Evolutionary conservation across 2,797 vertebrate species (phyloP).

Genomic region (Epinephelus awoara): DNA sequence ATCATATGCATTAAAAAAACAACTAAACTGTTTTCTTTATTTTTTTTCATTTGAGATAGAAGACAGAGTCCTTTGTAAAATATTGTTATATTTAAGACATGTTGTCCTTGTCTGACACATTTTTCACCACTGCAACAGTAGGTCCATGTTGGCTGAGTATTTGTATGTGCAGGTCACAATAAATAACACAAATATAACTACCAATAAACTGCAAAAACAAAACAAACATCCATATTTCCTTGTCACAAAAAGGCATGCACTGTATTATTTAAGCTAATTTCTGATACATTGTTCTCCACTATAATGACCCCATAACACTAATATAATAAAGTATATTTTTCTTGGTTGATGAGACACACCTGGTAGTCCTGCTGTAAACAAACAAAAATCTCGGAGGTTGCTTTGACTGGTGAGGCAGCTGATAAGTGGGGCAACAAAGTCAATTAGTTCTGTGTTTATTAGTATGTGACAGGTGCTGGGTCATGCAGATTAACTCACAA

Average conservation of each 20-base stretch:
- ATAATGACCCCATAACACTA: slow-evolving; percentile 48
- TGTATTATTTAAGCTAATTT: slow-evolving; percentile 19
- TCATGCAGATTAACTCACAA: slow-evolving; percentile 89
- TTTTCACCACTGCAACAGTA: neutral
- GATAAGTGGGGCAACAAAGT: slow-evolving; percentile 83
- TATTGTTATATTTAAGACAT: neutral
- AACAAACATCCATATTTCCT: neutral
- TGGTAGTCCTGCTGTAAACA: slow-evolving; percentile 70
- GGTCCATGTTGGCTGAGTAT: neutral
- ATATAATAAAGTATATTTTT: slow-evolving; percentile 62
- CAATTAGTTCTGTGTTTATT: slow-evolving; percentile 90
- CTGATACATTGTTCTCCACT: slow-evolving; percentile 28
- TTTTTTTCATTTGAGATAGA: neutral
- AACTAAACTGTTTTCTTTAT: neutral
- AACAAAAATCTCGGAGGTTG: slow-evolving; percentile 73
- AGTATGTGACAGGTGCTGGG: slow-evolving; percentile 89
- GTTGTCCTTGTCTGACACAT: slow-evolving; percentile 7
- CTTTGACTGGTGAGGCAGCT: slow-evolving; percentile 73
- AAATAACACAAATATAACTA: slow-evolving; percentile 20
- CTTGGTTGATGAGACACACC: slow-evolving; percentile 67
- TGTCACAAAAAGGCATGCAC: neutral
- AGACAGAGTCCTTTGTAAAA: neutral
- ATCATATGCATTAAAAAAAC: neutral
- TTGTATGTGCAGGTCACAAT: slow-evolving; percentile 12
- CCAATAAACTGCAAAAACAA: slow-evolving; percentile 18